Base-by-base conservation (phyloP, 2,888 invertebrate species). In the Synanthedon myopaeformis region DNA sequence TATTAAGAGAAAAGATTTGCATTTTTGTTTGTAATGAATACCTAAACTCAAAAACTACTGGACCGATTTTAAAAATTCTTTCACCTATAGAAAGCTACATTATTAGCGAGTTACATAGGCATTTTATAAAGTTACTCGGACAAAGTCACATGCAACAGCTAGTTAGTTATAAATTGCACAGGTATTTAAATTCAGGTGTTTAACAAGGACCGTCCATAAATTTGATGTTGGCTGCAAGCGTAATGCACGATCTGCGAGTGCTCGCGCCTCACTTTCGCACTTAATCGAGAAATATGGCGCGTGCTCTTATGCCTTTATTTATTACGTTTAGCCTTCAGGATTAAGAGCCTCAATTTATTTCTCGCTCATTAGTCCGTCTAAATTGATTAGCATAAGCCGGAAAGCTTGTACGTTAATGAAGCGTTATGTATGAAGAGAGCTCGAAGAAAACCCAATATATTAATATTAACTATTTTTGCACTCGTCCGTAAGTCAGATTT, bases 281-380 rank as follows among this genome's bases (percentile, higher is more conserved):
- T 82, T 86, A 86, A 86, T 86, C 86, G 82, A 84, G 85, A 86
- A 85, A 86, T 86, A 86, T 86, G 84, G 86, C 79, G 75, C 75
- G 74, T 75, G 81, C 78, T 76, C 81, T 85, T 82, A 82, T 82
- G 77, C 83, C 78, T 79, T 80, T 86, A 86, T 86, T 86, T 85
- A 86, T 85, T 76, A 69, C 79, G 56, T 61, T 56, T 66, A 70
- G 70, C 75, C 75, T 74, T 70, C 72, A 62, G 82, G 82, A 83
- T 83, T 82, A 79, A 80, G 79, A 79, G 76, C 72, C 76, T 75
- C 79, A 77, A 82, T 82, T 80, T 79, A 82, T 84, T 80, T 74
- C 74, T 73, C 72, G 70, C 84, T 86, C 83, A 86, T 86, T 86
- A 86, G 81, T 70, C 70, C 62, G 63, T 68, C 75, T 74, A 80